These are phyloP conservation scores for Pandemis cinnamomeana DNA, from an alignment of 2,888 invertebrate genomes.

Conservation along the genomic window DNA sequence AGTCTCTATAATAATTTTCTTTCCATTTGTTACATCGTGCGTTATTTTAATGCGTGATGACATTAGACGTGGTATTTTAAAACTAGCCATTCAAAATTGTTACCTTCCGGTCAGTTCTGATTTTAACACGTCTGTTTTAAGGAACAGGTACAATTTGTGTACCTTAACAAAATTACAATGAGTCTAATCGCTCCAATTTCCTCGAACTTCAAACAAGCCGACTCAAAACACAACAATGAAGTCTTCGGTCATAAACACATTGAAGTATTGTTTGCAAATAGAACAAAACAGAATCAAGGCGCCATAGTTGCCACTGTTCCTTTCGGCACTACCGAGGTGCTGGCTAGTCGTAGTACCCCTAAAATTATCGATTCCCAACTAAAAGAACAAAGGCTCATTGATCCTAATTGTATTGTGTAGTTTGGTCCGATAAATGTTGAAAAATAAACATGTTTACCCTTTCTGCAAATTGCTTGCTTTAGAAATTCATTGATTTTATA, in stretches of 20 bases:
- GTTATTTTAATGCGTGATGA: background rate
- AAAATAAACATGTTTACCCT: conserved; percentile 25
- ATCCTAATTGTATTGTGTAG: conserved; percentile 19
- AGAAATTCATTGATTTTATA: background rate
- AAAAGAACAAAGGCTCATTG: conserved; percentile 27
- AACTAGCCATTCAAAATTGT: background rate
- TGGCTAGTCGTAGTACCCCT: conserved; percentile 9
- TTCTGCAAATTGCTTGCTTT: conserved; percentile 13
- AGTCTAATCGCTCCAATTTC: conserved; percentile 39
- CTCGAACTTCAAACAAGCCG: conserved; percentile 56
- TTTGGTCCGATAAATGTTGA: conserved; percentile 15
- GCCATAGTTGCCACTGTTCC: conserved; percentile 73
- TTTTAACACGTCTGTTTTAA: background rate
- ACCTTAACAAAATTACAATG: conserved; percentile 29
- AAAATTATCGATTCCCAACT: background rate
- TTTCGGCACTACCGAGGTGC: conserved; percentile 48
- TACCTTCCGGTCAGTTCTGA: background rate
- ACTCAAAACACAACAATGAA: conserved; percentile 62
- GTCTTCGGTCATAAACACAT: conserved; percentile 60
- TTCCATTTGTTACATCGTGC: no score
- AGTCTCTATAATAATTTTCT: background rate
- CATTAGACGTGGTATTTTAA: background rate
- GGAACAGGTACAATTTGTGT: conserved; percentile 39
- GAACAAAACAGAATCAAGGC: conserved; percentile 67
- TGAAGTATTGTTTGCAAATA: conserved; percentile 63